phyloP scores from a whole-genome alignment of 2,797 vertebrate species.

The Chromis chromis region DNA sequence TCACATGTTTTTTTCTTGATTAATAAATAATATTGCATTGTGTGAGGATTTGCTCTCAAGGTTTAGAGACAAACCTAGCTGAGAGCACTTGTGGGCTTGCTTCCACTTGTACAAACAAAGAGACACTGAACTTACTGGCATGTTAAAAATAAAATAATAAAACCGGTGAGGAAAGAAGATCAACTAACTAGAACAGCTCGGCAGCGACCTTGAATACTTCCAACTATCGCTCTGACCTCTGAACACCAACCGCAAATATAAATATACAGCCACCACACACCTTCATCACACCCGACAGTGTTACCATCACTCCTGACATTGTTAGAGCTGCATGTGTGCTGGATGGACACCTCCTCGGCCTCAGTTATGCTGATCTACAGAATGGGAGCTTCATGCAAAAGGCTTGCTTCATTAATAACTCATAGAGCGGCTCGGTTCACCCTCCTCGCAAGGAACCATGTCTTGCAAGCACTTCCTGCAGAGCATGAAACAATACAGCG shows the following conservation, averaged over 20 bases:
- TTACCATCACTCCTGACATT: neutral
- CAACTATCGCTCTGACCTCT: neutral
- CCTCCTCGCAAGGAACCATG: conserved; percentile 24
- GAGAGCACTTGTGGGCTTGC: neutral
- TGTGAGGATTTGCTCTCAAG: neutral
- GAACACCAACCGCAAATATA: neutral
- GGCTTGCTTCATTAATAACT: conserved; percentile 71
- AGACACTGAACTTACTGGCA: neutral
- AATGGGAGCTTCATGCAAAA: conserved; percentile 32
- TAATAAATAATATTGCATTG: conserved; percentile 4
- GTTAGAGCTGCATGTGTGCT: neutral
- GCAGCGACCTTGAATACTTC: neutral
- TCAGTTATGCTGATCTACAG: conserved; percentile 15
- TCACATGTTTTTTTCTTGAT: conserved; percentile 3
- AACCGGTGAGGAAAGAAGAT: neutral
- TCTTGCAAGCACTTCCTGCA: conserved; percentile 66
- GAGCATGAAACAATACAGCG: conserved; percentile 47
- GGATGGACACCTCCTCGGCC: conserved; percentile 4
- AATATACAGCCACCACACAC: neutral
- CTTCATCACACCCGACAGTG: neutral
- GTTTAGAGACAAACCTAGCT: neutral
- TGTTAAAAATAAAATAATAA: neutral
- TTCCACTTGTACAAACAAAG: neutral
- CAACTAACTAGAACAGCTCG: neutral
- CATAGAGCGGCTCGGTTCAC: conserved; percentile 56